phyloP scores from a whole-genome alignment of 2,113 vertebrate genomes.

The Aptenodytes forsteri region DNA sequence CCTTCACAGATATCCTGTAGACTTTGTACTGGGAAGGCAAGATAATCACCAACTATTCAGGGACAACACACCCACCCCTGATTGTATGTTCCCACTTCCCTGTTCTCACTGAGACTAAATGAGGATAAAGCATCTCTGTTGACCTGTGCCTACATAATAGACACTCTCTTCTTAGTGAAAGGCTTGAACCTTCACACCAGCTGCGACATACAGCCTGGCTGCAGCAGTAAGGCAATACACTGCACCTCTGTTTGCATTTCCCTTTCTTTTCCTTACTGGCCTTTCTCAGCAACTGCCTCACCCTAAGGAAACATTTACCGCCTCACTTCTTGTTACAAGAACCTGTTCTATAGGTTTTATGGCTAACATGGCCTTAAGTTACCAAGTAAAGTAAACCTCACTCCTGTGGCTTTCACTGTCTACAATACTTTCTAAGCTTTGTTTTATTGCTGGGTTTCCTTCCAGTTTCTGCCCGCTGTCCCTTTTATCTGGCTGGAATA shows the following conservation, averaged over 20 bases:
- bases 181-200: neutral
- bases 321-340: constrained; percentile 8
- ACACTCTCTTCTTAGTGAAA: neutral
- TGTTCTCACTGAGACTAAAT: neutral
- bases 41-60: neutral
- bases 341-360: constrained; percentile 44
- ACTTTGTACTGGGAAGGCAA: neutral
- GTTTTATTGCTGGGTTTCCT: neutral
- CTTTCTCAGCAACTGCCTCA: constrained; percentile 1
- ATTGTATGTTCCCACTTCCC: neutral
- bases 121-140: neutral
- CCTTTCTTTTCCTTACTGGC: neutral
- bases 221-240: neutral
- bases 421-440: neutral
- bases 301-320: neutral
- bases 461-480: neutral
- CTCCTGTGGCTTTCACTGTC: neutral
- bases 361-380: neutral
- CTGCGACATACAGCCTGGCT: neutral
- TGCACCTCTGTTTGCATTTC: neutral
- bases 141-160: neutral
- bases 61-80: neutral
- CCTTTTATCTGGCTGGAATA: neutral
- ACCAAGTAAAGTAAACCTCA: neutral
- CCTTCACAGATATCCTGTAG: neutral